Base-by-base conservation (phyloP, 2,113 vertebrate genomes). In the Campylorhamphus procurvoides region DNA sequence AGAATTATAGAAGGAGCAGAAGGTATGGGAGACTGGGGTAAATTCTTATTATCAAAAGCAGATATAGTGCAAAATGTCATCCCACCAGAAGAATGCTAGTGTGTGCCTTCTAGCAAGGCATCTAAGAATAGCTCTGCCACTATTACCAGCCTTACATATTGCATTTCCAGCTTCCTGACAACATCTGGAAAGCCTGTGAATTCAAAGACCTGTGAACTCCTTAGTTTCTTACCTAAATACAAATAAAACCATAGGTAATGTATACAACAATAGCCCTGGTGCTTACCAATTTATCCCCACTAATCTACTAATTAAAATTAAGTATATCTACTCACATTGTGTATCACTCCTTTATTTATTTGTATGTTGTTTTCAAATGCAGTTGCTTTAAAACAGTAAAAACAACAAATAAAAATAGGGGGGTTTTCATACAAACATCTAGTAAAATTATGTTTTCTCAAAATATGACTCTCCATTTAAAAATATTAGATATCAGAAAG, bases 391-490 rank as follows among this genome's bases (percentile, higher is more conserved):
- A 50, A 91, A 40, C 14, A 74, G 33, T 6, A 42, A 33, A 11
- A 55, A 40, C 6, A 68, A n/a, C 4, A 12, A 27, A 56, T 19
- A 50, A 3, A 7, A 3, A 0, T 27, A 25, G 14, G 14, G 9
- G 11, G 56, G 50, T 72, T 94, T 92, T 58, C 62, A 59, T 42
- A 20, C 5, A 28, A 88, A 28, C 12, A 72, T 46, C 9, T 39
- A 63, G 33, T 71, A 40, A 84, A 58, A 33, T 78, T 42, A 4
- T 59, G 6, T 66, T 82, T 39, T n/a, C 47, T 64, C 20, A 76
- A 94, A 87, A 42, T 95, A 77, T n/a, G 68, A 59, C 9, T 64
- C 1, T 91, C 92, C n/a, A 28, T 82, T 73, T 85, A 58, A 93
- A 49, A 9, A 68, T 16, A 46, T 42, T 22, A 42, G 16, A 66